These are phyloP conservation scores for Neoascia interrupta DNA, from an alignment of 2,888 invertebrate genomes.

Conservation along the genomic window DNA sequence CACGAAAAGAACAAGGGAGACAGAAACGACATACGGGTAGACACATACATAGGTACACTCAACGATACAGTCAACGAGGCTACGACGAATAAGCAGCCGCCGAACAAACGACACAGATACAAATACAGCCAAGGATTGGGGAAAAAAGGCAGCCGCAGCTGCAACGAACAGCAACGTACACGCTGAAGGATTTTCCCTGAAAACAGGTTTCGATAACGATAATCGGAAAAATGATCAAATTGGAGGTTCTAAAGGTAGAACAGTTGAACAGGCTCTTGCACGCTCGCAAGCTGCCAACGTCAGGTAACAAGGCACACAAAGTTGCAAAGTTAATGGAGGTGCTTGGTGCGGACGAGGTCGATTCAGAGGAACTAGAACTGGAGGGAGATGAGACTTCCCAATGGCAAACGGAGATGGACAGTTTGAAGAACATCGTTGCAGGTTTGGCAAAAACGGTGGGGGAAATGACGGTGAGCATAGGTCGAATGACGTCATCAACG, in stretches of 20 bases:
- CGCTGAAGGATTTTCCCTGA: too few species aligned
- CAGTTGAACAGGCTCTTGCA: conserved; percentile 20
- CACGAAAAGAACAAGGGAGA: too few species aligned
- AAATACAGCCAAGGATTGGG: too few species aligned
- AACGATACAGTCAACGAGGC: too few species aligned
- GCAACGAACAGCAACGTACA: too few species aligned
- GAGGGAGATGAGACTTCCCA: background rate
- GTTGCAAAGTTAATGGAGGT: too few species aligned
- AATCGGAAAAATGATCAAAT: conserved; percentile 25
- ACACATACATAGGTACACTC: too few species aligned
- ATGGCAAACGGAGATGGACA: conserved; percentile 8
- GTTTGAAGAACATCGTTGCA: conserved; percentile 10
- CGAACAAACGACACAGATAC: too few species aligned
- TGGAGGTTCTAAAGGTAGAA: conserved; percentile 9
- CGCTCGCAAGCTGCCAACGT: background rate
- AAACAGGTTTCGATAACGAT: too few species aligned
- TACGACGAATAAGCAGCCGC: too few species aligned
- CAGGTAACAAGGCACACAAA: conserved; percentile 28
- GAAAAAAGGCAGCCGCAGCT: too few species aligned
- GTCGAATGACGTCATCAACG: background rate
- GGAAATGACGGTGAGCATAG: background rate
- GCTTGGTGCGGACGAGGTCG: conserved; percentile 12
- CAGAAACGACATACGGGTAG: too few species aligned
- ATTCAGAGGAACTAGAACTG: conserved; percentile 13
- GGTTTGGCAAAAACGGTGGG: conserved; percentile 18